Conservation (phyloP, 2,113 vertebrate genomes). For the Malaclemys terrapin region DNA sequence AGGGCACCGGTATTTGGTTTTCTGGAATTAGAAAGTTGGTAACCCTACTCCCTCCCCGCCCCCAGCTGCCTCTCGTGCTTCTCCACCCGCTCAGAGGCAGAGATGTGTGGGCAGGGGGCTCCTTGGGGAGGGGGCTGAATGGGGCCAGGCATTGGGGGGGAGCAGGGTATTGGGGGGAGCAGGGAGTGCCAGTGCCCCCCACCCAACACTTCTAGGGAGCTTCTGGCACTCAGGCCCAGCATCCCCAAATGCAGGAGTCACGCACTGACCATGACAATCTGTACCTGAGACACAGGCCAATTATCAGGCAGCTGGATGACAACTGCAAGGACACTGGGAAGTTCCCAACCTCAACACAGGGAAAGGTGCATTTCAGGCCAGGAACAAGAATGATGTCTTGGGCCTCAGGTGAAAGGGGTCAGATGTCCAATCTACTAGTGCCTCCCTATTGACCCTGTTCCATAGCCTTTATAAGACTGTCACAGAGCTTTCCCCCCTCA, state of each 20-base stretch:
- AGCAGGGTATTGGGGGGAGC: background rate
- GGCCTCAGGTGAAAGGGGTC: background rate
- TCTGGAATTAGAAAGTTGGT: no score
- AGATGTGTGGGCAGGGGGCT: background rate
- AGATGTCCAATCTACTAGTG: background rate
- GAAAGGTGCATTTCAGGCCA: background rate
- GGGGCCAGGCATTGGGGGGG: background rate
- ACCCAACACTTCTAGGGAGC: background rate
- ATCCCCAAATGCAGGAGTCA: background rate
- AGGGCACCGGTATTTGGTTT: no score
- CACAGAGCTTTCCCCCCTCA: background rate
- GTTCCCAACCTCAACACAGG: background rate
- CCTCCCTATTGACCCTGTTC: fast-evolving
- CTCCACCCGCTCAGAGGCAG: background rate
- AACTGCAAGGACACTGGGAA: background rate
- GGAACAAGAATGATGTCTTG: fast-evolving
- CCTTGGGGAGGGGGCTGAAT: background rate
- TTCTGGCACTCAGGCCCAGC: background rate
- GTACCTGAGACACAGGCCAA: background rate
- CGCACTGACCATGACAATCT: background rate
- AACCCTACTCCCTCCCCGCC: no score
- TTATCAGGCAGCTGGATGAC: background rate
- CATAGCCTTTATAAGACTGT: background rate
- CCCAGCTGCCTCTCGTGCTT: no score
- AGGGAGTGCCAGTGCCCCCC: background rate